A percentile compares a stretch with the other conserved stretches of the same genome.
Conservation (phyloP, 2,797 vertebrate species). For the Simalia tracyae region DNA sequence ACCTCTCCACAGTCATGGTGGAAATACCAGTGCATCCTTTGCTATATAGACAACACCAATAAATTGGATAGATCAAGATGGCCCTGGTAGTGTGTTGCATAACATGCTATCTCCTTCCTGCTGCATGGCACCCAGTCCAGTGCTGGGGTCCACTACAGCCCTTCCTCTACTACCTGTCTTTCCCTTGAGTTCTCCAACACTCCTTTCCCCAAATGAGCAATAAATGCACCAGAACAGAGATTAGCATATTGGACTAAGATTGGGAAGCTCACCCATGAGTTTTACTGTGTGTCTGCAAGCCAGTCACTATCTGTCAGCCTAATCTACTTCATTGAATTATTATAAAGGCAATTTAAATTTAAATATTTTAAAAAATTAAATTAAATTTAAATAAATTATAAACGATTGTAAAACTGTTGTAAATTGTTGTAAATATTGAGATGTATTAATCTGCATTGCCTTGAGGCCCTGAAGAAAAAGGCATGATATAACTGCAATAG, state of each 20-base stretch:
- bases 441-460: neutral
- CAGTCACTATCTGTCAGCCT: neutral
- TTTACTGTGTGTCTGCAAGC: neutral
- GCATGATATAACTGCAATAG: neutral
- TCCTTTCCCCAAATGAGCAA: neutral
- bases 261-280: neutral
- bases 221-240: neutral
- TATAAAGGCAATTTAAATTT: too few species aligned
- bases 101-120: neutral
- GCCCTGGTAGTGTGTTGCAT: too few species aligned
- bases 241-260: neutral
- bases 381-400: too few species aligned
- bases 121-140: neutral
- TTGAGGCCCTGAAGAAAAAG: neutral
- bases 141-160: neutral
- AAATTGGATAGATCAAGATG: too few species aligned
- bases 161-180: neutral
- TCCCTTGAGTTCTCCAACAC: neutral
- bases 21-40: too few species aligned
- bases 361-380: too few species aligned
- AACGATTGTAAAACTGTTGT: too few species aligned
- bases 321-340: neutral
- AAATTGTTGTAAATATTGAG: neutral
- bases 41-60: too few species aligned
- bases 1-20: too few species aligned